Evolutionary conservation across 1,140 invertebrate species (phyloP).

Genomic region (Plectus sambesii): DNA sequence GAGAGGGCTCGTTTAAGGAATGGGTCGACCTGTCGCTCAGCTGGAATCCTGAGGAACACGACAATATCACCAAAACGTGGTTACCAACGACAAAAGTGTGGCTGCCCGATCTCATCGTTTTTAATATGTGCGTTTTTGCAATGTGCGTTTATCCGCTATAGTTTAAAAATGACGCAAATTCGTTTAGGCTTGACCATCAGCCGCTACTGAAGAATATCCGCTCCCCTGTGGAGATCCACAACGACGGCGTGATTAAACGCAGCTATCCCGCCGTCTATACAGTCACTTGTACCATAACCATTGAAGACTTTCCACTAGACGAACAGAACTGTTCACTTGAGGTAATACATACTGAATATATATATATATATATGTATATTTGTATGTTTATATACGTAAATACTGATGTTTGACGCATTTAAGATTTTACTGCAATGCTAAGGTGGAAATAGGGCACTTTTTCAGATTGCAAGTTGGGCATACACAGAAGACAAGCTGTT

Average conservation of each 20-base stretch:
- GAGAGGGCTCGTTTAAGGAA: slow-evolving; percentile 20
- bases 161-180: background rate
- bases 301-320: slow-evolving; percentile 28
- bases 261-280: slow-evolving; percentile 29
- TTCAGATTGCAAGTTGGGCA: slow-evolving; percentile 29
- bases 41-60: slow-evolving; percentile 31
- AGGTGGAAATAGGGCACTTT: too few species aligned
- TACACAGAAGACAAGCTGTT: slow-evolving; percentile 26
- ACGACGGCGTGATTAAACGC: slow-evolving; percentile 18
- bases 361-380: background rate
- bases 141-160: background rate
- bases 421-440: too few species aligned
- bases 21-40: slow-evolving; percentile 36
- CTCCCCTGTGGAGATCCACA: slow-evolving; percentile 19
- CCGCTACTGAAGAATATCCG: slow-evolving; percentile 24
- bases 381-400: too few species aligned
- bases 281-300: slow-evolving; percentile 23
- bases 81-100: slow-evolving; percentile 35
- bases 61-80: slow-evolving; percentile 29
- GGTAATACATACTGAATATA: slow-evolving; percentile 3
- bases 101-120: slow-evolving; percentile 42
- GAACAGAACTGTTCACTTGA: slow-evolving; percentile 22
- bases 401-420: too few species aligned
- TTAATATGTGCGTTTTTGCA: slow-evolving; percentile 37
- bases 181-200: slow-evolving; percentile 24